phyloP scores from a whole-genome alignment of 1,140 invertebrate species.

The Paracyclopina nana region DNA sequence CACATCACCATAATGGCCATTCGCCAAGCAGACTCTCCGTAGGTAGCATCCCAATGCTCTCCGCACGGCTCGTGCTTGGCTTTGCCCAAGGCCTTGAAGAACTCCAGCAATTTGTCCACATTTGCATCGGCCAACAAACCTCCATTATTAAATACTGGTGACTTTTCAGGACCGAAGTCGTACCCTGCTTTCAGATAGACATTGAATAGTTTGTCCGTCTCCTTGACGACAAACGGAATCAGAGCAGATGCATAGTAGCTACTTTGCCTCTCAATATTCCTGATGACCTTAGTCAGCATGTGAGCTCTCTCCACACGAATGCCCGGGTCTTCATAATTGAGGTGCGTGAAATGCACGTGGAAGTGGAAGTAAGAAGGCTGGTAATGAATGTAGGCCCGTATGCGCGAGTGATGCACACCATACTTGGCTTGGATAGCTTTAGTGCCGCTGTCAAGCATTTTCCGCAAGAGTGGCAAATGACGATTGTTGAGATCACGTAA shows the following conservation, averaged over 20 bases:
- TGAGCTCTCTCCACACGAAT: slow-evolving; percentile 61
- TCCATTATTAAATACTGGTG: too few species aligned
- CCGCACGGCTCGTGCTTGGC: slow-evolving; percentile 16
- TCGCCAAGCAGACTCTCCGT: slow-evolving; percentile 15
- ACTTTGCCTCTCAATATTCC: slow-evolving; percentile 56
- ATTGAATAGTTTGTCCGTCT: slow-evolving; percentile 9
- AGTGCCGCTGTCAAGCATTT: slow-evolving; percentile 47
- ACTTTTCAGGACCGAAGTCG: neutral
- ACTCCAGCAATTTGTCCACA: neutral
- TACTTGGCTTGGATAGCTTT: slow-evolving; percentile 58
- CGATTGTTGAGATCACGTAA: slow-evolving; percentile 52
- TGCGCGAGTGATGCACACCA: slow-evolving; percentile 40
- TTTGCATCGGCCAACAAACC: too few species aligned
- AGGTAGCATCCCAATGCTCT: slow-evolving; percentile 12
- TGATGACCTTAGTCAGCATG: slow-evolving; percentile 66
- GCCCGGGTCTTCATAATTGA: slow-evolving; percentile 58
- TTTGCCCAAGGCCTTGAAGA: slow-evolving; percentile 8
- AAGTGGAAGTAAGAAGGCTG: slow-evolving; percentile 92
- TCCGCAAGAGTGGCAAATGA: slow-evolving; percentile 62
- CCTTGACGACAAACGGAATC: slow-evolving; percentile 32
- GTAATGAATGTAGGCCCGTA: slow-evolving; percentile 80
- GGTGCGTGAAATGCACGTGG: slow-evolving; percentile 77
- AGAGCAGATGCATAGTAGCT: slow-evolving; percentile 67
- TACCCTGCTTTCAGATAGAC: slow-evolving; percentile 3
- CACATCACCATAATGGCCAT: slow-evolving; percentile 15